Conservation (phyloP, 2,113 vertebrate genomes). For the Sylvicapra grimmia region DNA sequence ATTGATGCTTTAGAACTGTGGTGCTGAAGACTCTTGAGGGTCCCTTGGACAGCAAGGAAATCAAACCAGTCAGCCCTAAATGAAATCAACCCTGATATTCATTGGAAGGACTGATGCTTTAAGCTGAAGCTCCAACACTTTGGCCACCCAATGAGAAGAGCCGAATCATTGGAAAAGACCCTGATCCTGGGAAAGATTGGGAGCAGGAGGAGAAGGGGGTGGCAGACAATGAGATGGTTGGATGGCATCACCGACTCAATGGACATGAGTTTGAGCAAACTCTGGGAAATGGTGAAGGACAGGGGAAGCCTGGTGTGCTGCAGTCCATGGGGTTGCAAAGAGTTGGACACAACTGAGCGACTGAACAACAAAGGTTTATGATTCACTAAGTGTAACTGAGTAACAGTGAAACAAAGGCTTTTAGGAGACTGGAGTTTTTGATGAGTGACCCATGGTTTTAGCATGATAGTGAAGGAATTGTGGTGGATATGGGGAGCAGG, state of each 20-base stretch:
- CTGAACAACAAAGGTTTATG: background rate
- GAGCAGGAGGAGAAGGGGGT: background rate
- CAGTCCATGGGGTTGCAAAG: background rate
- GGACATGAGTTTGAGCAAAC: background rate
- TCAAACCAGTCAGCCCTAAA: background rate
- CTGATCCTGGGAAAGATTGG: background rate
- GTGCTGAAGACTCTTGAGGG: background rate
- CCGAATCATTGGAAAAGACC: background rate
- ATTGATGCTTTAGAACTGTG: background rate
- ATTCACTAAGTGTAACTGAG: background rate
- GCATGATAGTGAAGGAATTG: background rate
- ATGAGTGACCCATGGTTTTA: background rate
- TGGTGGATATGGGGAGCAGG: background rate
- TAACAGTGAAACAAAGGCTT: too few relatives aligned
- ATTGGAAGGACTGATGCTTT: background rate
- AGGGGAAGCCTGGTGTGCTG: background rate
- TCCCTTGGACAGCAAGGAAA: background rate
- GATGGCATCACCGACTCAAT: background rate
- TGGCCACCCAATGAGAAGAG: background rate
- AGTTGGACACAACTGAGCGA: background rate
- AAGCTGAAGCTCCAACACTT: background rate
- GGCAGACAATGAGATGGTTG: background rate
- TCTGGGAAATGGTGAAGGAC: background rate
- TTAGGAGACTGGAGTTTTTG: background rate
- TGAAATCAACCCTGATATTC: background rate